phyloP scores from a whole-genome alignment of 2,113 vertebrate species.

The Pycnonotus jocosus region DNA sequence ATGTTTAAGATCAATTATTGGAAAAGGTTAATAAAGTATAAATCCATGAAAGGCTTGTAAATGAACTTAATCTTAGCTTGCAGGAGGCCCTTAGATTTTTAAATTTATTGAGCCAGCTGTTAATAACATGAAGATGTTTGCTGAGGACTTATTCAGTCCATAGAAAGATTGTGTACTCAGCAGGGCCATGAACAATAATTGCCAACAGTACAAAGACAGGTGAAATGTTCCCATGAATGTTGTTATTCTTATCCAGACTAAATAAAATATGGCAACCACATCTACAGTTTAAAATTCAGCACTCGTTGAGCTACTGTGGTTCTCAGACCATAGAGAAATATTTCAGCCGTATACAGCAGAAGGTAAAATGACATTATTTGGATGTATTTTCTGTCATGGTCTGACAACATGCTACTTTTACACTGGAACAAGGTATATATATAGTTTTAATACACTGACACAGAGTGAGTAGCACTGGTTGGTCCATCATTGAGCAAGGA shows the following conservation, averaged over 20 bases:
- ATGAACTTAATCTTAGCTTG: slow-evolving; percentile 30
- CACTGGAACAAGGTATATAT: not conserved
- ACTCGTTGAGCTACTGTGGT: not conserved
- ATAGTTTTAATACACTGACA: not conserved
- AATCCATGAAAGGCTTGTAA: slow-evolving; percentile 8
- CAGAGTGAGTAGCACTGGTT: not conserved
- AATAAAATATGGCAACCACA: not conserved
- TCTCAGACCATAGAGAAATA: not conserved
- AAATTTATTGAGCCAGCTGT: slow-evolving; percentile 27
- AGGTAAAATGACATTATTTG: not conserved
- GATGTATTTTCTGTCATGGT: not conserved
- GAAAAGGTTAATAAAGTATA: slow-evolving; percentile 21
- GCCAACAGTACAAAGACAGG: not conserved
- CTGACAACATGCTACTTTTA: not conserved
- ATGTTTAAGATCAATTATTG: slow-evolving; percentile 32
- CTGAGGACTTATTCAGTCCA: not conserved
- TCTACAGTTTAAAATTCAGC: not conserved
- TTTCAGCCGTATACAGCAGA: not conserved
- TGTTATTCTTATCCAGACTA: not conserved
- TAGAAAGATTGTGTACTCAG: not conserved
- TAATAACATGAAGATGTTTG: slow-evolving; percentile 22
- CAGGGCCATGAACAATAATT: not conserved
- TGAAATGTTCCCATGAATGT: not conserved
- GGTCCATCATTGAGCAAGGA: not conserved
- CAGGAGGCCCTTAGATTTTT: slow-evolving; percentile 7